Conservation (phyloP, 2,113 vertebrate genomes). For the Todiramphus chloris region DNA sequence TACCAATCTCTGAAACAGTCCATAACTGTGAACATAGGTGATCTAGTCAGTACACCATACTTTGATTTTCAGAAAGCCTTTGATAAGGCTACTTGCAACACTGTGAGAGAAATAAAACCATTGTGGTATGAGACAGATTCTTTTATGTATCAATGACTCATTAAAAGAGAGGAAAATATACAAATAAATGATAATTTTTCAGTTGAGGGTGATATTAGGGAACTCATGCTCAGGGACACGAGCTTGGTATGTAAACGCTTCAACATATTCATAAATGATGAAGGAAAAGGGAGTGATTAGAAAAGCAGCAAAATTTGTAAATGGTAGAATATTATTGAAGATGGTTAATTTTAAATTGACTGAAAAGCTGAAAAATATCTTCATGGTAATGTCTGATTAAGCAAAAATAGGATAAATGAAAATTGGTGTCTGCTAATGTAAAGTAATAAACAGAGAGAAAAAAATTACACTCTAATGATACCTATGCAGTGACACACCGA, state of each 20-base stretch:
- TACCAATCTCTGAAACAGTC: neutral
- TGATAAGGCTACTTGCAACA: neutral
- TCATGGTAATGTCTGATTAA: neutral
- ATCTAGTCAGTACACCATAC: neutral
- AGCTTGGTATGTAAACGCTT: neutral
- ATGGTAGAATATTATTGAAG: neutral
- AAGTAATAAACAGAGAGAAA: neutral
- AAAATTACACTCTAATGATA: rapidly evolving
- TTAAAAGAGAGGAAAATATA: neutral
- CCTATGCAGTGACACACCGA: neutral
- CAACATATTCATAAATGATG: neutral
- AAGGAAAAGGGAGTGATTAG: neutral
- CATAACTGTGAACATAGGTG: neutral
- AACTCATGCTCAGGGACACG: neutral
- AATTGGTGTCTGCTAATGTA: neutral
- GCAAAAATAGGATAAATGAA: neutral
- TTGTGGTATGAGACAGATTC: neutral
- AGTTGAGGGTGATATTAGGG: neutral
- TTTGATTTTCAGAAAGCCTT: neutral
- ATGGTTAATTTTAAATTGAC: neutral
- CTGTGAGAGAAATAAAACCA: neutral
- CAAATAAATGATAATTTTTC: neutral
- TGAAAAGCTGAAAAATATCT: neutral
- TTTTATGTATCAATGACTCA: neutral
- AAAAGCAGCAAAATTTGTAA: neutral